Evolutionary conservation across 2,888 invertebrate genomes (phyloP).

Genomic region (Luperina testacea): DNA sequence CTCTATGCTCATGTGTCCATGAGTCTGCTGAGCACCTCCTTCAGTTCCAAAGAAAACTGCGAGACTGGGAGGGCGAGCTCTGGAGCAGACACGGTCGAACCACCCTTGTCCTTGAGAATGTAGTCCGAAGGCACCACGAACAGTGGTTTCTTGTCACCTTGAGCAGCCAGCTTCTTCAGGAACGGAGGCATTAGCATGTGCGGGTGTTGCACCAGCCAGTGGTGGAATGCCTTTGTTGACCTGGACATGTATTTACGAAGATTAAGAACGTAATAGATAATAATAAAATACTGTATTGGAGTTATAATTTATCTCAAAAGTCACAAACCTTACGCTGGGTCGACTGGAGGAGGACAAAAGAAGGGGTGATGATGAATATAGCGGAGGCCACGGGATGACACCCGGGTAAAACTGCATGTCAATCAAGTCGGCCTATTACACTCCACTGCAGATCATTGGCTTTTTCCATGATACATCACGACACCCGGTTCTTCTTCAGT

Average conservation of each 20-base stretch:
- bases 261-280: slow-evolving; percentile 4
- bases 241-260: slow-evolving; percentile 66
- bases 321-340: neutral
- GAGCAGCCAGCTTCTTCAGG: slow-evolving; percentile 68
- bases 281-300: neutral
- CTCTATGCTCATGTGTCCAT: slow-evolving; percentile 74
- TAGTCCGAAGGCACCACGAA: slow-evolving; percentile 86
- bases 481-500: neutral
- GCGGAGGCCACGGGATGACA: neutral
- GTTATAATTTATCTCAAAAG: neutral
- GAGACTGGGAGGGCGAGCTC: slow-evolving; percentile 84
- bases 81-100: slow-evolving; percentile 66
- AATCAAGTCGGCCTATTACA: neutral
- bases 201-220: slow-evolving; percentile 79
- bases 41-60: slow-evolving; percentile 82
- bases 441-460: neutral
- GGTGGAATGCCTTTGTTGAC: slow-evolving; percentile 84
- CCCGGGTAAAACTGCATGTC: neutral
- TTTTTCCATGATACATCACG: neutral
- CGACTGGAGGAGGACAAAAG: too few relatives aligned
- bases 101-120: slow-evolving; percentile 73
- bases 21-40: slow-evolving; percentile 84
- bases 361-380: neutral
- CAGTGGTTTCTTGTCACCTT: slow-evolving; percentile 78
- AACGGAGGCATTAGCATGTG: slow-evolving; percentile 82